Evolutionary conservation across 2,113 vertebrate species (phyloP).

Genomic region (Tragelaphus strepsiceros): DNA sequence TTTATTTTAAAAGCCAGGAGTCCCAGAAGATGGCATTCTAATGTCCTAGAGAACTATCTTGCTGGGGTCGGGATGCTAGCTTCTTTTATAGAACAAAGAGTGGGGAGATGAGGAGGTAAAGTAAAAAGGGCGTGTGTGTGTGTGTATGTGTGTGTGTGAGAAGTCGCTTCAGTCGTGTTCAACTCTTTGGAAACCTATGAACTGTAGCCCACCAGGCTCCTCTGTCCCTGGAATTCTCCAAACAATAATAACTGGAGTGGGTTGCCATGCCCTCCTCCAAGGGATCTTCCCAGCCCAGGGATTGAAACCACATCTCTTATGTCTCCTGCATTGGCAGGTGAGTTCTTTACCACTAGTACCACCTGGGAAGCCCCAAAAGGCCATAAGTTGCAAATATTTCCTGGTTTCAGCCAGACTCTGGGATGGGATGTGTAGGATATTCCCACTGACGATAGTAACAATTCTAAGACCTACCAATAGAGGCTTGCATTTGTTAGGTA

Average conservation of each 20-base stretch:
- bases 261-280: background rate
- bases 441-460: background rate
- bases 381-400: background rate
- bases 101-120: background rate
- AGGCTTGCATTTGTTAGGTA: background rate
- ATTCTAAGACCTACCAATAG: background rate
- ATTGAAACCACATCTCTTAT: background rate
- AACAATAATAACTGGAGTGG: background rate
- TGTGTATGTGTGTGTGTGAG: background rate
- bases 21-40: background rate
- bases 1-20: background rate
- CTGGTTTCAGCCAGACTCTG: background rate
- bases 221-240: background rate
- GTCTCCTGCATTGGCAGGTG: background rate
- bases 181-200: background rate
- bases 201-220: background rate
- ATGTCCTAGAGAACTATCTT: background rate
- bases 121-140: background rate
- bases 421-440: background rate
- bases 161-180: background rate
- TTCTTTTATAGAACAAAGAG: background rate
- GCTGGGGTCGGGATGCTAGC: background rate
- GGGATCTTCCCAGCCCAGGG: background rate
- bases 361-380: background rate
- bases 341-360: background rate